These are phyloP conservation scores for Monochamus saltuarius DNA, from an alignment of 1,140 invertebrate genomes.

Conservation along the genomic window DNA sequence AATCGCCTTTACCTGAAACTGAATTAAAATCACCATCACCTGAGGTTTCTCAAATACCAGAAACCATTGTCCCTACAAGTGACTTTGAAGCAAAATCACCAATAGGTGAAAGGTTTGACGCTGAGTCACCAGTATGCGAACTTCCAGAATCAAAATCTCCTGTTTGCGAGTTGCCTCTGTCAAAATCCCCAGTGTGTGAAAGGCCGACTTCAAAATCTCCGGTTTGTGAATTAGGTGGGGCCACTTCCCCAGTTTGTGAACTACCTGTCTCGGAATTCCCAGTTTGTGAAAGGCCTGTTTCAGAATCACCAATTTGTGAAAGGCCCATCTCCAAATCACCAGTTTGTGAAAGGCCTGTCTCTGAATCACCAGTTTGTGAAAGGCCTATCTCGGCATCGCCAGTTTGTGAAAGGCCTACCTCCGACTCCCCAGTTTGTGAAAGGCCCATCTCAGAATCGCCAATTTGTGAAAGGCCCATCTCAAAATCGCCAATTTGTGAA, in stretches of 20 bases:
- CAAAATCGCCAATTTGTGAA: background rate
- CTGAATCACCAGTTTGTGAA: constrained; percentile 6
- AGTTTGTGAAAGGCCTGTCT: constrained; percentile 7
- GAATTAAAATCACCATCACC: constrained; percentile 13
- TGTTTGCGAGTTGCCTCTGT: background rate
- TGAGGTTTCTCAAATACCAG: constrained; percentile 18
- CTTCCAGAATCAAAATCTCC: background rate
- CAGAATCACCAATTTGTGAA: background rate
- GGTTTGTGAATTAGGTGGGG: background rate
- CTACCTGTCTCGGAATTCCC: constrained; percentile 3
- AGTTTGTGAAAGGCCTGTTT: background rate
- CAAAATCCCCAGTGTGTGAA: constrained; percentile 4
- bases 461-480: background rate
- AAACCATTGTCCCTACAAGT: background rate
- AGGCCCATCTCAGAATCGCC: constrained; percentile 8
- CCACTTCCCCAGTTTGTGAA: constrained; percentile 18
- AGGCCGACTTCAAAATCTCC: constrained; percentile 1
- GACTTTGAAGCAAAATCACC: too few species aligned
- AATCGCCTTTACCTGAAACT: constrained; percentile 17
- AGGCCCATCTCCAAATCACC: background rate
- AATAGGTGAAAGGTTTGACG: too few species aligned
- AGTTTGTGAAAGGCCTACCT: background rate
- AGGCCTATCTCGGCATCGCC: background rate
- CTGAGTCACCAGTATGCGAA: constrained; percentile 9
- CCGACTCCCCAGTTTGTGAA: background rate